Base-by-base conservation (phyloP, 2,113 vertebrate species). In the Paraplagusia blochii region DNA sequence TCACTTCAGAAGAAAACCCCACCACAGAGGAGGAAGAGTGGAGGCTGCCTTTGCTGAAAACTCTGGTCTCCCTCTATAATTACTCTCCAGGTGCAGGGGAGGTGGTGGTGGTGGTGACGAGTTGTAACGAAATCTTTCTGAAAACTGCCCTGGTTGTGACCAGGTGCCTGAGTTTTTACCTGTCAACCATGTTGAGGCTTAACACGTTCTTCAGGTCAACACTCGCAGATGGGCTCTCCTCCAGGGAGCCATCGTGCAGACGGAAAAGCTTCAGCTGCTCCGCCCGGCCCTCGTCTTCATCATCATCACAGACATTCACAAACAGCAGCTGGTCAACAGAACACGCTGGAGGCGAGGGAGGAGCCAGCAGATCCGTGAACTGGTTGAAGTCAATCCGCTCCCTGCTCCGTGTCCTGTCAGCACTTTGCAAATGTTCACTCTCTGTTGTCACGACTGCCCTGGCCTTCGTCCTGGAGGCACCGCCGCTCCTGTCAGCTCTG, bases 51-150 rank as follows among this genome's bases (percentile, higher is more conserved):
- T 36, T 66, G 13, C 8, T 58, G 4, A 64, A 43, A 34, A 39
- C 35, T 1, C 8, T 14, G 34, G 11, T 36, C 0, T 38, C 36
- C n/a, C 4, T 82, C n/a, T 19, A 16, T 2, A 8, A 52, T 29
- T 78, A 60, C 62, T 45, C 63, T 1, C 14, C 14, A 50, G 53
- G 64, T 52, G 63, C 54, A 8, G 53, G 76, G 1, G 60, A 80
- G 11, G 52, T 65, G 13, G 0, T 72, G 1, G 1, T 69, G 22
- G 53, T 66, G 17, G 2, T 72, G 5, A 66, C 51, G 11, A 34
- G 52, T 14, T 76, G 72, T 58, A 79, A 19, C 33, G 76, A 77
- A 55, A 42, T 66, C 44, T 10, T 84, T 1, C 74, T 83, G 62
- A 63, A 56, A 33, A 11, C 44, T 8, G 66, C 77, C 0, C 69